Percentiles rank a stretch among this genome's conserved stretches.
Conservation (phyloP, 1,140 invertebrate genomes). For the Sinella curviseta region DNA sequence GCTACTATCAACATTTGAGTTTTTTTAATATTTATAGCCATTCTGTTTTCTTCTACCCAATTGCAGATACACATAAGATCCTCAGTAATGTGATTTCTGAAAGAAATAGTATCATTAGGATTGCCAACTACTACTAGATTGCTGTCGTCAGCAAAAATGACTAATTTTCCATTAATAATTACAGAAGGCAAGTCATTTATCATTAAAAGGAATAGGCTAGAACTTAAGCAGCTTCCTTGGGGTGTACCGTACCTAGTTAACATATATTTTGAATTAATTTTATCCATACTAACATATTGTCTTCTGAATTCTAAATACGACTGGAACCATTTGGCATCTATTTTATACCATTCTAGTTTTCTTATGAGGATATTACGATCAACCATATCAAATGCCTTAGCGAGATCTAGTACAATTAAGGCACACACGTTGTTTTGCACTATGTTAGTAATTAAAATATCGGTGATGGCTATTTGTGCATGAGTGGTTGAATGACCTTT, state of each 20-base stretch:
- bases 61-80: background rate
- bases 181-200: background rate
- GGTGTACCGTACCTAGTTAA: background rate
- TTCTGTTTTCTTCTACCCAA: conserved; percentile 20
- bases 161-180: background rate
- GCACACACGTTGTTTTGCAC: background rate
- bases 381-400: background rate
- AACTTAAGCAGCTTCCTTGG: background rate
- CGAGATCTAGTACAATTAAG: background rate
- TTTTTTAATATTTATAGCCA: conserved; percentile 27
- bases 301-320: background rate
- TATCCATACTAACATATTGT: background rate
- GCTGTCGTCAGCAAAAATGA: background rate
- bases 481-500: background rate
- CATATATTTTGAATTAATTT: background rate
- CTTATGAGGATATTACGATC: background rate
- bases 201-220: background rate
- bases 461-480: background rate
- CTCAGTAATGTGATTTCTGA: background rate
- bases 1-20: background rate
- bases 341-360: background rate
- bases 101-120: background rate
- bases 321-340: background rate
- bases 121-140: background rate
- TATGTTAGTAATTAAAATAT: background rate